A percentile compares a stretch with the other conserved stretches of the same genome.
Evolutionary conservation across 2,888 invertebrate species (phyloP).

Genomic region (Nomada fabriciana): DNA sequence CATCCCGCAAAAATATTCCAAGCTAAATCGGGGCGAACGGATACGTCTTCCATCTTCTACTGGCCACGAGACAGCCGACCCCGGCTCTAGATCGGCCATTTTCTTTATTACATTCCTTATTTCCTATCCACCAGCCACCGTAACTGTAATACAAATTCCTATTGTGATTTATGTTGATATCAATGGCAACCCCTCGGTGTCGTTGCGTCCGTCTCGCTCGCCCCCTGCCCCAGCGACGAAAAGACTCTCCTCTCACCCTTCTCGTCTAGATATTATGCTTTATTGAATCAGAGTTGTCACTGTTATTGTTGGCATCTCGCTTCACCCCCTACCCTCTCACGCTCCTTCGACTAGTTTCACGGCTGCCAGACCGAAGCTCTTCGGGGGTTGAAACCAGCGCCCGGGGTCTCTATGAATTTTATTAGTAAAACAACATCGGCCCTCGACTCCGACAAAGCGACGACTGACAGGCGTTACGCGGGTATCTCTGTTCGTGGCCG

Average conservation of each 20-base stretch:
- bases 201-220: slow-evolving; percentile 58
- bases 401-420: slow-evolving; percentile 77
- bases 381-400: slow-evolving; percentile 60
- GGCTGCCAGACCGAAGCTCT: slow-evolving; percentile 57
- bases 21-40: slow-evolving; percentile 16
- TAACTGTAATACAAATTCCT: slow-evolving; percentile 85
- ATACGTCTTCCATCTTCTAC: slow-evolving; percentile 36
- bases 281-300: slow-evolving; percentile 83
- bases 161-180: slow-evolving; percentile 85
- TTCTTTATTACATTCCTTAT: slow-evolving; percentile 85
- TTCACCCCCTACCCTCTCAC: slow-evolving; percentile 25
- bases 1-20: slow-evolving; percentile 24
- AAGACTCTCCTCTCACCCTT: slow-evolving; percentile 67
- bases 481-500: slow-evolving; percentile 46
- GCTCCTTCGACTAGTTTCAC: slow-evolving; percentile 62
- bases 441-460: slow-evolving; percentile 69
- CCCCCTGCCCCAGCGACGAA: slow-evolving; percentile 39
- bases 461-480: slow-evolving; percentile 70
- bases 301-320: slow-evolving; percentile 79
- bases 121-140: slow-evolving; percentile 83
- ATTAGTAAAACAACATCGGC: slow-evolving; percentile 78
- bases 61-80: slow-evolving; percentile 27
- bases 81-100: slow-evolving; percentile 78
- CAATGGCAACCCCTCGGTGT: slow-evolving; percentile 80
- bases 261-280: slow-evolving; percentile 82